These are phyloP conservation scores for Noctua fimbriata DNA, from an alignment of 2,888 invertebrate species.

Conservation along the genomic window DNA sequence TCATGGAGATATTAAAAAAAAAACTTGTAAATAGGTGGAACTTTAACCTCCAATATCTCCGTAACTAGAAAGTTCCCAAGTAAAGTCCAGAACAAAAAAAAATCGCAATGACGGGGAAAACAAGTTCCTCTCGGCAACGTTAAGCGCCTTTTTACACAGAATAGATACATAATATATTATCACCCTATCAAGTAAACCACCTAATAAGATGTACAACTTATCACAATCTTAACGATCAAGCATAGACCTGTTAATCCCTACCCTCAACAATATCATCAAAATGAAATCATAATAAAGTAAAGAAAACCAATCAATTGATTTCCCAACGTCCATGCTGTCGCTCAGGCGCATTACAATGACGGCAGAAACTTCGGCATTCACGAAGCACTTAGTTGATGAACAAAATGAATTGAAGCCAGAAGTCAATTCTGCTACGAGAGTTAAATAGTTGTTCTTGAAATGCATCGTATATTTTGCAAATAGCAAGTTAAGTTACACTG, in stretches of 20 bases:
- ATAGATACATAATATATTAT: neutral
- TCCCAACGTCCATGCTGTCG: conserved; percentile 13
- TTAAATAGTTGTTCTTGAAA: neutral
- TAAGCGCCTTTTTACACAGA: neutral
- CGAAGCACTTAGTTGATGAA: neutral
- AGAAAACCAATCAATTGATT: conserved; percentile 37
- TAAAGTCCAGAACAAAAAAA: neutral
- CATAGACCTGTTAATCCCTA: neutral
- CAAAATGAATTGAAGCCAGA: too few relatives aligned
- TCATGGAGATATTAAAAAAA: too few relatives aligned
- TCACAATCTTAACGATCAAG: neutral
- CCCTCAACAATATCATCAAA: neutral
- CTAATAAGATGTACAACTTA: neutral
- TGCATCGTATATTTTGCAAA: neutral
- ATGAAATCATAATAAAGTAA: conserved; percentile 34
- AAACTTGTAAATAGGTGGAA: too few relatives aligned
- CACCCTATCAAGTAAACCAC: too few relatives aligned
- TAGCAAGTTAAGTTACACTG: neutral
- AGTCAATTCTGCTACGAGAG: neutral
- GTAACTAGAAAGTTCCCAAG: too few relatives aligned
- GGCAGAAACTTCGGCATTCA: neutral
- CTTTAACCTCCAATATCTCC: too few relatives aligned
- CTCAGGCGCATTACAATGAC: neutral
- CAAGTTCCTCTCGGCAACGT: neutral
- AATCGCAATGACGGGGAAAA: neutral